Evolutionary conservation across 2,113 vertebrate genomes (phyloP).

Genomic region (Ochotona princeps): DNA sequence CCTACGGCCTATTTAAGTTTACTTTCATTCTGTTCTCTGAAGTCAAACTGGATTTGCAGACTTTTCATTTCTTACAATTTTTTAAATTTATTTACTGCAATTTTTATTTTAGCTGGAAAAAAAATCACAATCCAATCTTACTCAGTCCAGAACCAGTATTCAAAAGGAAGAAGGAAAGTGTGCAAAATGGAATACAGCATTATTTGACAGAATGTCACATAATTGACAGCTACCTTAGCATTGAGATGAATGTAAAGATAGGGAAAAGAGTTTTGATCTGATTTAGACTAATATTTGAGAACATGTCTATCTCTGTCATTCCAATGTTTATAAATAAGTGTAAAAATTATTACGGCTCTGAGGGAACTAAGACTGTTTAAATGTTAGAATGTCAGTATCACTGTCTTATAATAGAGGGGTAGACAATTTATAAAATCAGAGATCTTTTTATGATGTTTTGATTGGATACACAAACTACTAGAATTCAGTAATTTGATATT

Average conservation of each 20-base stretch:
- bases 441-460: constrained; percentile 3
- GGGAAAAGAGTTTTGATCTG: neutral
- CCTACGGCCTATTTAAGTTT: neutral
- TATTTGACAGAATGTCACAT: neutral
- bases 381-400: neutral
- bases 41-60: neutral
- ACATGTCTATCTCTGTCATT: neutral
- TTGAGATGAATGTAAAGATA: neutral
- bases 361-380: neutral
- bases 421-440: neutral
- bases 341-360: neutral
- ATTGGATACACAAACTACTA: neutral
- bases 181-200: neutral
- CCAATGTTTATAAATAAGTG: neutral
- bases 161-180: neutral
- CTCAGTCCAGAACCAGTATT: neutral
- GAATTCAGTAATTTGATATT: constrained; percentile 62
- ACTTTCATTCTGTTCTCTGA: neutral
- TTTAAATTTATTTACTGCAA: neutral
- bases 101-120: neutral
- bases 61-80: neutral
- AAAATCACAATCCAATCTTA: neutral
- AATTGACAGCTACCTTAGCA: neutral
- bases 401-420: constrained; percentile 22
- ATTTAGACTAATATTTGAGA: neutral